Conservation (phyloP, 2,113 vertebrate species). For the Rhombomys opimus region DNA sequence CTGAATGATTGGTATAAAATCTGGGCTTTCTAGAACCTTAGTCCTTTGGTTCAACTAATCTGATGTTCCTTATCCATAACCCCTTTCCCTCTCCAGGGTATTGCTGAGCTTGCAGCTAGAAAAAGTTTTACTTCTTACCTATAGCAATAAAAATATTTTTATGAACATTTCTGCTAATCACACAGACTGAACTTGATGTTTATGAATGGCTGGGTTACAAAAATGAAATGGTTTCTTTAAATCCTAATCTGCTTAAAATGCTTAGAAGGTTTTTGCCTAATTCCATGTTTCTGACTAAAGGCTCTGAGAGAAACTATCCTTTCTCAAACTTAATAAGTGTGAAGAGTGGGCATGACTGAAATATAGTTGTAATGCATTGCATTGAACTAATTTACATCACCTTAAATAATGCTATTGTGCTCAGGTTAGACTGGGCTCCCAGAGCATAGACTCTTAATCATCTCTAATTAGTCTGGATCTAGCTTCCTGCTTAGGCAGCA, state of each 20-base stretch:
- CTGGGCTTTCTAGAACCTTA: neutral
- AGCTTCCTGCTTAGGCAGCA: neutral
- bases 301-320: neutral
- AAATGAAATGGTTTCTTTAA: neutral
- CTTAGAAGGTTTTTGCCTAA: slow-evolving; percentile 24
- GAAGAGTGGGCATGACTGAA: neutral
- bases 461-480: neutral
- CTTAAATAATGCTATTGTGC: slow-evolving; percentile 22
- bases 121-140: slow-evolving; percentile 13
- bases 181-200: neutral
- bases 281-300: slow-evolving; percentile 20
- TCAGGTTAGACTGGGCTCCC: neutral
- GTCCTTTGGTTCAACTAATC: neutral
- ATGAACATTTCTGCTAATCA: neutral
- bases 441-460: slow-evolving; percentile 1
- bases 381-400: slow-evolving; percentile 17
- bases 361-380: neutral
- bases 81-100: neutral
- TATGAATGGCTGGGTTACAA: slow-evolving; percentile 21
- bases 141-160: neutral
- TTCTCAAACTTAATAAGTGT: slow-evolving; percentile 26
- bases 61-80: neutral
- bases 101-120: neutral
- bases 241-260: slow-evolving; percentile 34
- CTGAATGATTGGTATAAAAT: neutral